Percentiles rank a stretch among this genome's conserved stretches.
Conservation (phyloP, 1,140 invertebrate species). For the Drosophila asahinai region DNA sequence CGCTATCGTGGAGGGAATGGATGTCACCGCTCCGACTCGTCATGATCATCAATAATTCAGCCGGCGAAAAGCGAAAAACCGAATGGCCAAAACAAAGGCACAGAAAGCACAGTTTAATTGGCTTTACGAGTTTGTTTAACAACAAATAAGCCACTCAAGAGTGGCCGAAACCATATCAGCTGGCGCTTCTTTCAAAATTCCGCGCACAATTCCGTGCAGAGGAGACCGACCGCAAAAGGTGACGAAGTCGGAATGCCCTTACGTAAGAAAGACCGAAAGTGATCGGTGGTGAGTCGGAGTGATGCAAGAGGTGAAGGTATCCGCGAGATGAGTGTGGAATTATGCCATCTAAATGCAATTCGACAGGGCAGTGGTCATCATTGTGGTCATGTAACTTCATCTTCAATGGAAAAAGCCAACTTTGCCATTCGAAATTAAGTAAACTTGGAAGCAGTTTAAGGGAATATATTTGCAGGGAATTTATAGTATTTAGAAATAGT, state of each 20-base stretch:
- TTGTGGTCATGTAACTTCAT: neutral
- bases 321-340: constrained; percentile 8
- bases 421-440: too few species aligned
- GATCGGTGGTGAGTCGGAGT: constrained; percentile 14
- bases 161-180: constrained; percentile 20
- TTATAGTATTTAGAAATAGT: neutral
- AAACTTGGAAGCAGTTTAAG: too few species aligned
- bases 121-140: constrained; percentile 39
- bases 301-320: constrained; percentile 29
- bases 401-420: too few species aligned
- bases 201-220: constrained; percentile 16
- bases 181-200: constrained; percentile 43
- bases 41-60: constrained; percentile 62
- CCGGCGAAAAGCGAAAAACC: constrained; percentile 3
- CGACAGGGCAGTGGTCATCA: neutral
- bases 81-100: constrained; percentile 6
- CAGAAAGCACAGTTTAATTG: constrained; percentile 40
- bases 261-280: constrained; percentile 15
- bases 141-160: constrained; percentile 43
- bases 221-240: constrained; percentile 10
- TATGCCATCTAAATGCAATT: neutral
- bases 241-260: constrained; percentile 36
- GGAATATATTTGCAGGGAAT: too few species aligned
- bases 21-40: constrained; percentile 17
- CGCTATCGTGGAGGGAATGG: neutral